These are phyloP conservation scores for Cladorhizidae sp. DNA, from an alignment of 37 sponge, comb jelly and placozoan species.

Conservation along the genomic window DNA sequence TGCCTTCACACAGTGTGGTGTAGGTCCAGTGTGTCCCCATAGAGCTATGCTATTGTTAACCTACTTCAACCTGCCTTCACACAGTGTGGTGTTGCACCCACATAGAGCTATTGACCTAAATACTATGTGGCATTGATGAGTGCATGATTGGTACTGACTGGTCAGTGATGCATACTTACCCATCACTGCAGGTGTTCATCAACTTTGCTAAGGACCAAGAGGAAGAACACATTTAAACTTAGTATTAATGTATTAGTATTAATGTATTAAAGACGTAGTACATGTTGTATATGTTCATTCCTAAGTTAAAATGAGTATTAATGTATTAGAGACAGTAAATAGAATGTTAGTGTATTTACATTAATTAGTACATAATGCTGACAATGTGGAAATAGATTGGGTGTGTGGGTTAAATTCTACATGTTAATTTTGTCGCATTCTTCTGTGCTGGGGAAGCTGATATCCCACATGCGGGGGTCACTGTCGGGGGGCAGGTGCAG, in stretches of 20 bases:
- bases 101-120: too few species aligned
- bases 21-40: too few species aligned
- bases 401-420: not conserved
- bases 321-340: not conserved
- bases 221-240: not conserved
- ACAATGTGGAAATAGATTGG: not conserved
- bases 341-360: not conserved
- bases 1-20: too few species aligned
- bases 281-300: not conserved
- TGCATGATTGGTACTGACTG: too few species aligned
- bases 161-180: too few species aligned
- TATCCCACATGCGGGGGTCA: constrained; percentile 51
- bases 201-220: not conserved
- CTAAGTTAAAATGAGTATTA: not conserved
- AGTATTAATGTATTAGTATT: too few species aligned
- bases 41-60: too few species aligned
- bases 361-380: not conserved
- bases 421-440: constrained; percentile 15
- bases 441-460: constrained; percentile 55
- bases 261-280: too few species aligned
- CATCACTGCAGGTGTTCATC: not conserved
- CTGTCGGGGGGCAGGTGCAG: constrained; percentile 61
- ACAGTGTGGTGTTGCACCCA: too few species aligned
- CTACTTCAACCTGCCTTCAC: too few species aligned
- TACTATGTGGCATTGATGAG: not conserved